Evolutionary conservation across 2,797 vertebrate genomes (phyloP).

Genomic region (Neosilurus mollespiculum): DNA sequence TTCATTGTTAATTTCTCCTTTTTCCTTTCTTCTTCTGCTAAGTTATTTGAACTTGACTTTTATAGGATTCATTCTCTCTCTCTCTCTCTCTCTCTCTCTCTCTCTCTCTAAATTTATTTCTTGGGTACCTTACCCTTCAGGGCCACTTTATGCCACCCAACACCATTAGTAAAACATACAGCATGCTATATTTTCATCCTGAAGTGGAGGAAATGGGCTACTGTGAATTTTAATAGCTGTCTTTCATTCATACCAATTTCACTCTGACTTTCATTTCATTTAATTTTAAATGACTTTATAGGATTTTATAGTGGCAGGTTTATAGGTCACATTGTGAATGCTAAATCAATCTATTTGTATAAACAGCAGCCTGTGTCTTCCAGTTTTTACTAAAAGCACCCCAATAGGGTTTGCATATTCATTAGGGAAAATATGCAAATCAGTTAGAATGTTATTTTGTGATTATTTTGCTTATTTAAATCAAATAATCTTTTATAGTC

Average conservation of each 20-base stretch:
- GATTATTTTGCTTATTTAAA: conserved; percentile 6
- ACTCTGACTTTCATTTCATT: neutral
- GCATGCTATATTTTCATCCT: neutral
- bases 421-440: neutral
- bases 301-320: neutral
- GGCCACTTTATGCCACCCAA: neutral
- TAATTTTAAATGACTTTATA: neutral
- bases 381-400: neutral
- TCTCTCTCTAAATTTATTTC: neutral
- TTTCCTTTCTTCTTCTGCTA: too few relatives aligned
- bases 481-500: conserved; percentile 9
- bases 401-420: conserved; percentile 1
- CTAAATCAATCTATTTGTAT: conserved; percentile 12
- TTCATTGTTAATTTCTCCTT: too few relatives aligned
- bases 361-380: neutral
- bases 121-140: neutral
- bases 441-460: neutral
- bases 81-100: neutral
- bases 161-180: neutral
- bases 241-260: neutral
- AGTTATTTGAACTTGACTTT: neutral
- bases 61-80: neutral
- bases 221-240: neutral
- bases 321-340: neutral
- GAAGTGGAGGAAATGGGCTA: neutral